Evolutionary conservation across 2,797 vertebrate species (phyloP).

Genomic region (Lepus oiostolus): DNA sequence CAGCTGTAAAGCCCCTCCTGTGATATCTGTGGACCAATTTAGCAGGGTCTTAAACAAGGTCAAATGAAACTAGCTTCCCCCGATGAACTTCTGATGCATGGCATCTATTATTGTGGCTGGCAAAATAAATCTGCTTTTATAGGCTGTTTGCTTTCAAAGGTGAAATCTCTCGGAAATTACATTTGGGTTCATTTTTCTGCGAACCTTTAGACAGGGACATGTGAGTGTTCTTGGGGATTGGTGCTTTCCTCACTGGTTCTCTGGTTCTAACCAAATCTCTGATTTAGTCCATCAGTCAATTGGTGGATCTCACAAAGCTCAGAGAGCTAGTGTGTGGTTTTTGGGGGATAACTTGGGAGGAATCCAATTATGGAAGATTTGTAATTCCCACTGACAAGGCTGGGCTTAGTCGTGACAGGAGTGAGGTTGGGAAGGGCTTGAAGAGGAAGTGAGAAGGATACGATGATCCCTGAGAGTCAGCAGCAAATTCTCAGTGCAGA

Average conservation of each 20-base stretch:
- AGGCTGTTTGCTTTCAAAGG: conserved; percentile 24
- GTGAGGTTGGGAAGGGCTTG: not conserved
- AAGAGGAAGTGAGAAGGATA: no score
- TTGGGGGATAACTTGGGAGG: not conserved
- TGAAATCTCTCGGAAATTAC: conserved; percentile 48
- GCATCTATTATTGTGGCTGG: rapidly evolving
- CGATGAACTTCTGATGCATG: not conserved
- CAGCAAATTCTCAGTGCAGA: not conserved
- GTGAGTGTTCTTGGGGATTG: not conserved
- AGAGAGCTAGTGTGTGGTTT: not conserved
- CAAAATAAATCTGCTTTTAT: conserved; percentile 58
- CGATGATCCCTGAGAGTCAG: not conserved
- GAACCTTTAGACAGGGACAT: not conserved
- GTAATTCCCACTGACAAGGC: not conserved
- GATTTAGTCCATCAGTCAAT: not conserved
- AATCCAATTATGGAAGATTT: not conserved
- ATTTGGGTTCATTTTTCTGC: conserved; percentile 56
- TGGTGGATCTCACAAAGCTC: not conserved
- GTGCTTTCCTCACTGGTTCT: not conserved
- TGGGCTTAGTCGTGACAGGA: not conserved
- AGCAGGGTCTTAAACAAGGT: not conserved
- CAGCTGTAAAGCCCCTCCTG: not conserved
- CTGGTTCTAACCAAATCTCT: not conserved
- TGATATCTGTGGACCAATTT: not conserved
- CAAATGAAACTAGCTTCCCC: not conserved